phyloP scores from a whole-genome alignment of 2,888 invertebrate genomes.

The Euplagia quadripunctaria region DNA sequence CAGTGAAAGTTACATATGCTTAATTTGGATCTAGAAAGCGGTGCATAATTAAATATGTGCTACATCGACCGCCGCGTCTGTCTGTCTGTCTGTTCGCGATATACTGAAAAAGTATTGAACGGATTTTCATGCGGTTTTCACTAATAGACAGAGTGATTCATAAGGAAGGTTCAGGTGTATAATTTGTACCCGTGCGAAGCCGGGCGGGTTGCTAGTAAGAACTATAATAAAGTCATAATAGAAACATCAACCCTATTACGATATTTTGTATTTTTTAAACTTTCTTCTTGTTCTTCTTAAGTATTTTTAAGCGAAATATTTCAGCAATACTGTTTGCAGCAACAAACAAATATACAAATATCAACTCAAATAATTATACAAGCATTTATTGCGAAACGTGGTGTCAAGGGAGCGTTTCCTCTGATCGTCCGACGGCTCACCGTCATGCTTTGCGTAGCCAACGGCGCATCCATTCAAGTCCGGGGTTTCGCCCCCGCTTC shows the following conservation, averaged over 20 bases:
- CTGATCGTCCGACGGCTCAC: slow-evolving; percentile 49
- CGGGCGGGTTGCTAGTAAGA: too few relatives aligned
- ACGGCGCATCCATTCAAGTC: slow-evolving; percentile 64
- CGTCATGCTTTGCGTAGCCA: slow-evolving; percentile 55
- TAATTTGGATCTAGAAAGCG: too few relatives aligned
- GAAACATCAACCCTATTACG: background rate
- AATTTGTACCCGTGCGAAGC: too few relatives aligned
- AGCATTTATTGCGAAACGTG: slow-evolving; percentile 53
- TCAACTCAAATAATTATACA: slow-evolving; percentile 60
- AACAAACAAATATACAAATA: slow-evolving; percentile 51
- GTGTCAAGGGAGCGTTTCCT: slow-evolving; percentile 52
- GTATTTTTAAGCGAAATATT: slow-evolving; percentile 37
- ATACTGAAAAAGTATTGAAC: too few relatives aligned
- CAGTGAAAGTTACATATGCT: too few relatives aligned
- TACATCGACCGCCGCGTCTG: too few relatives aligned
- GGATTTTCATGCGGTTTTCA: too few relatives aligned
- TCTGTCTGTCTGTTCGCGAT: too few relatives aligned
- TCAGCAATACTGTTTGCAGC: slow-evolving; percentile 32
- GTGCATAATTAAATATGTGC: too few relatives aligned
- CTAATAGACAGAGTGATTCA: too few relatives aligned
- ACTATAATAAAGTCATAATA: too few relatives aligned
- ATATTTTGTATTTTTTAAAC: background rate
- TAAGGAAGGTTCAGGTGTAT: too few relatives aligned
- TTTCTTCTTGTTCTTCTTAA: slow-evolving; percentile 35
- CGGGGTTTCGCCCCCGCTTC: slow-evolving; percentile 56